Evolutionary conservation across 2,888 invertebrate species (phyloP).

Genomic region (Ligdia adustata): DNA sequence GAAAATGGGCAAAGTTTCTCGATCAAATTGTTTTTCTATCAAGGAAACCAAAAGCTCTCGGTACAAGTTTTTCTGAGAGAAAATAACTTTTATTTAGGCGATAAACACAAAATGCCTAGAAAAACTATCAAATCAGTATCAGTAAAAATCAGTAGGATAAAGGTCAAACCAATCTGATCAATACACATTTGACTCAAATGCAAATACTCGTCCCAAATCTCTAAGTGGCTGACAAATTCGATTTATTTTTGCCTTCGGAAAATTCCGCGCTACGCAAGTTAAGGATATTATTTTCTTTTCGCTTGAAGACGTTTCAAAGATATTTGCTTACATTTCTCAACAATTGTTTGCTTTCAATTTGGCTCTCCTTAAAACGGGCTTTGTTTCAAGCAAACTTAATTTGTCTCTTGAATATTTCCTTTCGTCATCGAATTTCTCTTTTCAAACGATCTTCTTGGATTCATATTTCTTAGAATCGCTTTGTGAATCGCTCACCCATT

Average conservation of each 20-base stretch:
- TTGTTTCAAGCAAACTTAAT: slow-evolving; percentile 21
- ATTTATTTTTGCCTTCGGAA: slow-evolving; percentile 30
- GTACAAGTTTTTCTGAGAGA: too few species aligned
- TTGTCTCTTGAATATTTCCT: slow-evolving; percentile 14
- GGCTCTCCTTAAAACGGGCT: slow-evolving; percentile 19
- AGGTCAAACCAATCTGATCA: too few species aligned
- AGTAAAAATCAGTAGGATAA: too few species aligned
- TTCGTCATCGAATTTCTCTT: slow-evolving; percentile 9
- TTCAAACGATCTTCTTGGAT: background rate
- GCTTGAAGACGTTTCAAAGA: slow-evolving; percentile 25
- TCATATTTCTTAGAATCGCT: slow-evolving; percentile 5
- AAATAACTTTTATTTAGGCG: too few species aligned
- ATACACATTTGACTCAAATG: slow-evolving; percentile 7
- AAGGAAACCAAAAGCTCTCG: background rate
- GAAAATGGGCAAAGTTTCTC: slow-evolving; percentile 24
- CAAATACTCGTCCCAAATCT: slow-evolving; percentile 25
- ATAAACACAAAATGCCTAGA: too few species aligned
- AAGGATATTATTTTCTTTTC: slow-evolving; percentile 12
- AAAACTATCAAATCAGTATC: too few species aligned
- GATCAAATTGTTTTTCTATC: slow-evolving; percentile 21
- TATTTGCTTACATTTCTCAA: slow-evolving; percentile 26
- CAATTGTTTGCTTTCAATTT: slow-evolving; percentile 34
- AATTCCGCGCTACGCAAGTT: slow-evolving; percentile 8
- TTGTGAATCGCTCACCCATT: slow-evolving; percentile 1
- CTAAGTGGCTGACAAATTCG: slow-evolving; percentile 30